Evolutionary conservation across 2,888 invertebrate species (phyloP), one percentile per base, ranked within the genome.

Genomic region (Anoplius nigerrimus): DNA sequence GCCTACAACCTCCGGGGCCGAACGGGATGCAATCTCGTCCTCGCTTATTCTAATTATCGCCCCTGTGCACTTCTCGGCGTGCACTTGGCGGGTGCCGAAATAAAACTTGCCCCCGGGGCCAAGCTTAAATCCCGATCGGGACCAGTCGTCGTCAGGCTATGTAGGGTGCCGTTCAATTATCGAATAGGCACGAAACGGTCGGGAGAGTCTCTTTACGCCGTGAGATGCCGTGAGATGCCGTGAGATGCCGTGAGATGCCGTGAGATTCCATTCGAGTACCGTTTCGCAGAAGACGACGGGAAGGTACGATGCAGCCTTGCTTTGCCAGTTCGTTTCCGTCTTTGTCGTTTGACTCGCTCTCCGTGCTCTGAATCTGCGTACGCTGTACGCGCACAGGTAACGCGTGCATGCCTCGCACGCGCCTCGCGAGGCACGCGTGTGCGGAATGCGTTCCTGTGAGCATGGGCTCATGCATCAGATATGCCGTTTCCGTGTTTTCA

Each of bases 401-500:
- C 11, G 54, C 3, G 13, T 24, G 54, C 54, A 22, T 34, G 34
- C 34, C 11, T 34, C 6, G 11, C 24, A 8, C 55, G 24, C 34
- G 55, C 22, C 42, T 13, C 42, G 13, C 5, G 48, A 34, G 15
- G 4, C 21, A 69, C 55, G 61, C 52, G 34, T 59, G 63, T 34
- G 46, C 24, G 63, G 46, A 55, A 66, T 63, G 69, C 34, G 52
- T 62, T 34, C 6, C 27, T 11, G 24, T 20, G 18, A 22, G 24
- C n/a, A n/a, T n/a, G 51, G 48, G 62, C 60, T 64, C 65, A 53
- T 53, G 66, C 60, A 52, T 58, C 56, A 64, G 79, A 70, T 74
- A 65, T 63, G 70, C 48, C 52, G 63, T 67, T 80, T 72, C 72
- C 72, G 70, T 62, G 72, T 74, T 76, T 68, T 69, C 65, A 71